Evolutionary conservation across 2,113 vertebrate species (phyloP).

Genomic region (Lepisosteus osseus): DNA sequence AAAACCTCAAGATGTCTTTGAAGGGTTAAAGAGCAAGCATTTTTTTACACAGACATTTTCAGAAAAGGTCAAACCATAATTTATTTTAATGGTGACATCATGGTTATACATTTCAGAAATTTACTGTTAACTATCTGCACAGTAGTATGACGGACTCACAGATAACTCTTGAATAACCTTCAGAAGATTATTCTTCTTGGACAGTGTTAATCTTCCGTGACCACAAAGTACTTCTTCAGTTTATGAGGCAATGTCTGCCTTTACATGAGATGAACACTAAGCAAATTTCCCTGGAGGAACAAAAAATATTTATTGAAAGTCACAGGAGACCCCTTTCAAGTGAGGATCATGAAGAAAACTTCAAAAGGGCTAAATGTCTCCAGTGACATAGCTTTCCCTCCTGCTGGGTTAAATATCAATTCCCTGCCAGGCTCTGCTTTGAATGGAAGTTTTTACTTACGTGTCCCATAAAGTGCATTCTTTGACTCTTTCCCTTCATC

Average conservation of each 20-base stretch:
- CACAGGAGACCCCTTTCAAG: constrained; percentile 3
- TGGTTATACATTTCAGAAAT: no score
- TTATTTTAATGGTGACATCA: no score
- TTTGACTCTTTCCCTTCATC: constrained; percentile 6
- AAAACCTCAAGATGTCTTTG: no score
- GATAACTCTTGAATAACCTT: no score
- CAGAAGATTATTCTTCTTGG: background rate
- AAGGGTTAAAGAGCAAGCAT: no score
- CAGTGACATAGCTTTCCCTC: background rate
- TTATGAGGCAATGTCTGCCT: background rate
- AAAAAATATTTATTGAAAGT: background rate
- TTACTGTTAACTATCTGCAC: no score
- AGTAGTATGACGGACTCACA: no score
- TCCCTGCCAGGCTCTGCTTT: constrained; percentile 9
- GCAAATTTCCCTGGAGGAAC: background rate
- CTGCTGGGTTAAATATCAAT: background rate
- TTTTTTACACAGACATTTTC: no score
- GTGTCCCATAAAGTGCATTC: background rate
- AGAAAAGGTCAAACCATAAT: no score
- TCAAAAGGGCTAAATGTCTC: constrained; percentile 14
- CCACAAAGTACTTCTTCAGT: background rate
- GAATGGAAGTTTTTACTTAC: constrained; percentile 1
- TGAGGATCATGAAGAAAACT: constrained; percentile 14
- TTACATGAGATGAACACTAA: background rate
- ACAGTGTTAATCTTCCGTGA: background rate